Evolutionary conservation across 2,888 invertebrate genomes (phyloP).

Genomic region (Exephanes ischioxanthus): DNA sequence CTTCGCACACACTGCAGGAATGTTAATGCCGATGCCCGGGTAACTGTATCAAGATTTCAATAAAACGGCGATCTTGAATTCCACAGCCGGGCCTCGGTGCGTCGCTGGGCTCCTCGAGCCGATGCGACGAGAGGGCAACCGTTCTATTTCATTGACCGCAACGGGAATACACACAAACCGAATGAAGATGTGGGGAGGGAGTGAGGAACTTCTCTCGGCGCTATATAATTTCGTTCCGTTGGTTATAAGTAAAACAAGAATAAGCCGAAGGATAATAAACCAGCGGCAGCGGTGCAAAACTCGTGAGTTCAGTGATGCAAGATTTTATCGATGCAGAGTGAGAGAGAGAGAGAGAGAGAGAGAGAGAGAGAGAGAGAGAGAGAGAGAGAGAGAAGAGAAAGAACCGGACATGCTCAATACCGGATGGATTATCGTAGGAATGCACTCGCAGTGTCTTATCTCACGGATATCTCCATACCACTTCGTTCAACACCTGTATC

Average conservation of each 20-base stretch:
- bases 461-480: slow-evolving; percentile 28
- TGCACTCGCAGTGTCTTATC: slow-evolving; percentile 46
- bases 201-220: slow-evolving; percentile 4
- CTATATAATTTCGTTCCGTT: slow-evolving; percentile 56
- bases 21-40: neutral
- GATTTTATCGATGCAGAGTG: slow-evolving; percentile 10
- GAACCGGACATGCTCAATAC: slow-evolving; percentile 60
- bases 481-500: neutral
- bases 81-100: slow-evolving; percentile 39
- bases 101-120: slow-evolving; percentile 30
- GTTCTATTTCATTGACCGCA: slow-evolving; percentile 69
- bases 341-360: slow-evolving; percentile 35
- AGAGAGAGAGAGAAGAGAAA: slow-evolving; percentile 40
- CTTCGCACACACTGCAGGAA: no score
- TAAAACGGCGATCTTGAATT: slow-evolving; percentile 65
- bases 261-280: neutral
- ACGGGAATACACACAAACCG: slow-evolving; percentile 59
- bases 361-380: no score
- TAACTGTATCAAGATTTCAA: slow-evolving; percentile 63
- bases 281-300: slow-evolving; percentile 13
- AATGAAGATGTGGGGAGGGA: slow-evolving; percentile 15
- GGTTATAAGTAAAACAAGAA: slow-evolving; percentile 4
- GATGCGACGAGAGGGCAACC: slow-evolving; percentile 47
- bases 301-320: slow-evolving; percentile 59
- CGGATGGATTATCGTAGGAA: slow-evolving; percentile 65